Percentiles rank a stretch among this genome's conserved stretches.
These are phyloP conservation scores for Chiloscyllium punctatum DNA, from an alignment of 2,797 vertebrate genomes.

Conservation along the genomic window DNA sequence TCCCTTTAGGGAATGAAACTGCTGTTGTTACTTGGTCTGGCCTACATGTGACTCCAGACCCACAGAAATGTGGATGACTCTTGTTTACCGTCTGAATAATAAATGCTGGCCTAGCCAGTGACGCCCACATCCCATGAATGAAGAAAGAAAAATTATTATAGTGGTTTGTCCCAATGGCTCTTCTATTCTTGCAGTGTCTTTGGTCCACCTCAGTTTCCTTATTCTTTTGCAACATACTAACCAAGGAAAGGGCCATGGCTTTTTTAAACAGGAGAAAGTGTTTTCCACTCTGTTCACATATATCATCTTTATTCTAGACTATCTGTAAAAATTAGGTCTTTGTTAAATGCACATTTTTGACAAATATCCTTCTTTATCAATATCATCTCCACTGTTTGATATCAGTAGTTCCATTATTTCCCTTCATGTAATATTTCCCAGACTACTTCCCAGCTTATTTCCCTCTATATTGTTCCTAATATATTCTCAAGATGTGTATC, in stretches of 20 bases:
- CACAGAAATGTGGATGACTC: too few species aligned
- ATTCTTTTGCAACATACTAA: neutral
- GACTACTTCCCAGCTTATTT: neutral
- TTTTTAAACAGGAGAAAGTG: neutral
- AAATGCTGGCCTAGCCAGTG: too few species aligned
- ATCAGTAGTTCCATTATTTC: neutral
- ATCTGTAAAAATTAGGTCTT: neutral
- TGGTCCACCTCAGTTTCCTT: neutral
- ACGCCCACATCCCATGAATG: too few species aligned
- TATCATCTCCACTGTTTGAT: neutral
- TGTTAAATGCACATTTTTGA: too few species aligned
- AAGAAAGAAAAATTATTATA: neutral
- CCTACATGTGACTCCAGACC: too few species aligned
- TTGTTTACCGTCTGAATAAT: too few species aligned
- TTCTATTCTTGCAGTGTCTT: neutral
- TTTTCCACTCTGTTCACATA: neutral
- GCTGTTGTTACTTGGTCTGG: too few species aligned
- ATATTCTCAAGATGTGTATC: neutral
- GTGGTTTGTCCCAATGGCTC: neutral
- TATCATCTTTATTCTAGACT: neutral
- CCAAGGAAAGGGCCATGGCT: neutral
- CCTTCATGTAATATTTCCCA: neutral
- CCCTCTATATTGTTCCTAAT: neutral
- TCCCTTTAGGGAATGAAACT: too few species aligned
- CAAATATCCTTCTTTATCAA: neutral